phyloP scores from a whole-genome alignment of 2,888 invertebrate genomes.

The Eurytoma californica region DNA sequence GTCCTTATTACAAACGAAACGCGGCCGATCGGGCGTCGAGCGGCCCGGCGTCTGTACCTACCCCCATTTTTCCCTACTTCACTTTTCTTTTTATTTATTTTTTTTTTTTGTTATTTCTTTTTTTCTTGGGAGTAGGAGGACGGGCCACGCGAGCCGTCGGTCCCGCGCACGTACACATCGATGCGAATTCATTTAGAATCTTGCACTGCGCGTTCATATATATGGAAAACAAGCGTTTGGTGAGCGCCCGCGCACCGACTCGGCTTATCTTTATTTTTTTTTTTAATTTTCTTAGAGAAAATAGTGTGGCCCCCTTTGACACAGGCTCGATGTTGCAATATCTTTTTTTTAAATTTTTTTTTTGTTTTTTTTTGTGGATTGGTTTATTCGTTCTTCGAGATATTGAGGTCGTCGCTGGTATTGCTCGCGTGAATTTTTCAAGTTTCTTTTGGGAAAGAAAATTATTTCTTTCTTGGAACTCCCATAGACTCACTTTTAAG shows the following conservation, averaged over 20 bases:
- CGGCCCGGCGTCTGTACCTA: conserved; percentile 37
- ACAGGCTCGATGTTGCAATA: conserved; percentile 70
- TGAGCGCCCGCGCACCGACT: too few relatives aligned
- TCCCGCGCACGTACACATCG: conserved; percentile 59
- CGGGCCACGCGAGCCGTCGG: conserved; percentile 46
- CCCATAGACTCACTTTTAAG: too few relatives aligned
- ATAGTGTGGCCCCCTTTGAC: conserved; percentile 72
- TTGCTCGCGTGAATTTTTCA: too few relatives aligned
- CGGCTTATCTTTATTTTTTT: neutral
- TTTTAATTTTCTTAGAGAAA: conserved; percentile 65
- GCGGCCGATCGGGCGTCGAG: conserved; percentile 72
- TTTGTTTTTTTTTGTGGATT: neutral
- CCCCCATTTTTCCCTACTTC: conserved; percentile 36
- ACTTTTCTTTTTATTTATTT: conserved; percentile 29
- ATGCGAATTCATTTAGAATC: conserved; percentile 73
- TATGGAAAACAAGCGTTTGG: conserved; percentile 14
- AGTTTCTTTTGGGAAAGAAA: too few relatives aligned
- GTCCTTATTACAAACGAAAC: conserved; percentile 70
- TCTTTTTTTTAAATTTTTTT: conserved; percentile 6
- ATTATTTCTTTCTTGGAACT: too few relatives aligned
- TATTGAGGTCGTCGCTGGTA: too few relatives aligned
- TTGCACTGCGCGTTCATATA: conserved; percentile 62
- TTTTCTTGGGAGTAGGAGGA: conserved; percentile 16
- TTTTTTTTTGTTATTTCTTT: neutral
- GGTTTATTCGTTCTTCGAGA: too few relatives aligned